Evolutionary conservation across 2,113 vertebrate genomes (phyloP).

Genomic region (Strix uralensis): DNA sequence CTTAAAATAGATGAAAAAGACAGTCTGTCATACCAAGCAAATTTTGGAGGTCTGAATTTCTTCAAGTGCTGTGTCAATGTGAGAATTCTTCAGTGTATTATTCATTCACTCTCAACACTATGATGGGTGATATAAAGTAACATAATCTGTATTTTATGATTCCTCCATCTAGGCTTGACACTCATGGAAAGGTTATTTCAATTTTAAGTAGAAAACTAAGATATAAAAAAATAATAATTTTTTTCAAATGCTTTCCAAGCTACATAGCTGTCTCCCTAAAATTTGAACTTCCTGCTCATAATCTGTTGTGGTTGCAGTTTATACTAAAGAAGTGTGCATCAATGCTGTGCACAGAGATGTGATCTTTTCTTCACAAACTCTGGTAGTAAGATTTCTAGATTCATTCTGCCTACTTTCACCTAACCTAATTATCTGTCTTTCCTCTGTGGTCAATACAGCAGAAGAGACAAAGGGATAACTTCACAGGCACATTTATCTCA

Average conservation of each 20-base stretch:
- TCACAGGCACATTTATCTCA: neutral
- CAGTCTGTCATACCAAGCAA: neutral
- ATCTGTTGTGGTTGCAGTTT: neutral
- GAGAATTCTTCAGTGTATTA: neutral
- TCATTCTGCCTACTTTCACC: neutral
- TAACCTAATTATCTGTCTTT: neutral
- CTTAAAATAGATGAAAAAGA: neutral
- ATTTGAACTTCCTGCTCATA: neutral
- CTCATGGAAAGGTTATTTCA: neutral
- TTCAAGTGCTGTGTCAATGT: neutral
- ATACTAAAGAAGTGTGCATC: neutral
- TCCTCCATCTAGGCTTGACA: neutral
- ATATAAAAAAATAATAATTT: neutral
- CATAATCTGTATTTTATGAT: neutral
- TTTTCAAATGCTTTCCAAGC: neutral
- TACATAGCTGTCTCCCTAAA: neutral
- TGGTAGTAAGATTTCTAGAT: neutral
- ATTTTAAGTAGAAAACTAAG: neutral
- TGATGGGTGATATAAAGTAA: neutral
- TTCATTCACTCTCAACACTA: neutral
- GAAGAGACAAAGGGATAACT: neutral
- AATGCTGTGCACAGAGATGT: neutral
- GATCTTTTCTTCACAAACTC: neutral
- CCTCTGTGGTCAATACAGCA: neutral
- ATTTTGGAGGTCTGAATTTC: neutral